phyloP scores from a whole-genome alignment of 1,140 invertebrate genomes.

The Philaenus spumarius region DNA sequence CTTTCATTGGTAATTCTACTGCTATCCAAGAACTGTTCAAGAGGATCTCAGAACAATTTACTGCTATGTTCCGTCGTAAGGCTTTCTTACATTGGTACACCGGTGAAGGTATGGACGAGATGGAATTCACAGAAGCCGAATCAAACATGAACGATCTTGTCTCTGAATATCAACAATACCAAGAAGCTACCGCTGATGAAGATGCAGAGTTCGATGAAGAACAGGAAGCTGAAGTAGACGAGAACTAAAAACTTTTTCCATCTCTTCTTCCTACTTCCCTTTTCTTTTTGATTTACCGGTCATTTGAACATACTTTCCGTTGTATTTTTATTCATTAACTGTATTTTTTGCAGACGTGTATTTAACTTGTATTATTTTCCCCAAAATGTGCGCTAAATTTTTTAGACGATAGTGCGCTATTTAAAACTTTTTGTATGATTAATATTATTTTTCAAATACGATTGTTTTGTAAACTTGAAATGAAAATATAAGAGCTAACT shows the following conservation, averaged over 20 bases:
- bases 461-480: too few species aligned
- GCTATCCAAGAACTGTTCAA: conserved; percentile 86
- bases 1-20: conserved; percentile 87
- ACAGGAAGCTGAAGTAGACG: conserved; percentile 57
- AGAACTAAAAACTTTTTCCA: conserved; percentile 36
- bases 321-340: too few species aligned
- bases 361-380: too few species aligned
- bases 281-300: background rate
- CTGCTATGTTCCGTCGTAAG: conserved; percentile 89
- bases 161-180: conserved; percentile 61
- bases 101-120: conserved; percentile 41
- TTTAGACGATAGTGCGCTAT: conserved; percentile 17
- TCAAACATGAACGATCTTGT: conserved; percentile 59
- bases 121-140: conserved; percentile 52
- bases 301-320: too few species aligned
- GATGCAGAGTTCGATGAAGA: conserved; percentile 74
- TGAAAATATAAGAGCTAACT: too few species aligned
- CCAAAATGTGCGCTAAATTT: background rate
- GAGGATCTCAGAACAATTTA: conserved; percentile 80
- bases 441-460: too few species aligned
- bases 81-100: conserved; percentile 87
- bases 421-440: conserved; percentile 15
- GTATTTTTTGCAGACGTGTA: too few species aligned
- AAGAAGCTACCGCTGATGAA: conserved; percentile 73
- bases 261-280: conserved; percentile 16